A percentile compares a stretch with the other conserved stretches of the same genome.
Evolutionary conservation across 1,140 invertebrate genomes (phyloP).

Genomic region (Drosophila baimaii): DNA sequence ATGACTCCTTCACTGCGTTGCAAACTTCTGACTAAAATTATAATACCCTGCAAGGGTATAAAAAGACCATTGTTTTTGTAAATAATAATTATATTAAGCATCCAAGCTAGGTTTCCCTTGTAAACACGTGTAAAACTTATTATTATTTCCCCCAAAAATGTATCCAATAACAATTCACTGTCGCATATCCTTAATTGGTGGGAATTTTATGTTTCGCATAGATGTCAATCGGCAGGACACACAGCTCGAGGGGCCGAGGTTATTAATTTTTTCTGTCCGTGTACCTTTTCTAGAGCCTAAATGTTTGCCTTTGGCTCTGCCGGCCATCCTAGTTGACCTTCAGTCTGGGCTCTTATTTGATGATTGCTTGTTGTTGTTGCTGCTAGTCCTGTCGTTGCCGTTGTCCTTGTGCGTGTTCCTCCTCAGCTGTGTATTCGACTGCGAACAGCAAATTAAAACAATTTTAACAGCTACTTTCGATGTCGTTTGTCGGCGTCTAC

Average conservation of each 20-base stretch:
- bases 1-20: too few relatives aligned
- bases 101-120: neutral
- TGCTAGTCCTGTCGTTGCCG: slow-evolving; percentile 34
- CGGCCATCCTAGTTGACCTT: slow-evolving; percentile 52
- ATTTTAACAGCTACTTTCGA: slow-evolving; percentile 79
- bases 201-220: neutral
- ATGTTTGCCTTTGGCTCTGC: slow-evolving; percentile 20
- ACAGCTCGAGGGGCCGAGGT: neutral
- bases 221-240: slow-evolving; percentile 2
- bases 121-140: neutral
- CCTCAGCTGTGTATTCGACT: slow-evolving; percentile 47
- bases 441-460: slow-evolving; percentile 76
- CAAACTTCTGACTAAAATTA: too few relatives aligned
- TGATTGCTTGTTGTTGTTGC: slow-evolving; percentile 49
- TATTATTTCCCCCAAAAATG: neutral
- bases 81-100: too few relatives aligned
- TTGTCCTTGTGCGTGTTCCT: slow-evolving; percentile 15
- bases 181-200: neutral
- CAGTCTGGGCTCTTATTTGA: slow-evolving; percentile 50
- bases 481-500: slow-evolving; percentile 71
- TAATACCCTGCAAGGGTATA: too few relatives aligned
- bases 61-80: too few relatives aligned
- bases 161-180: neutral
- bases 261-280: slow-evolving; percentile 9
- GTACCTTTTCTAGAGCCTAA: slow-evolving; percentile 20